Evolutionary conservation across 2,797 vertebrate genomes (phyloP).

Genomic region (Myotis pilosus): DNA sequence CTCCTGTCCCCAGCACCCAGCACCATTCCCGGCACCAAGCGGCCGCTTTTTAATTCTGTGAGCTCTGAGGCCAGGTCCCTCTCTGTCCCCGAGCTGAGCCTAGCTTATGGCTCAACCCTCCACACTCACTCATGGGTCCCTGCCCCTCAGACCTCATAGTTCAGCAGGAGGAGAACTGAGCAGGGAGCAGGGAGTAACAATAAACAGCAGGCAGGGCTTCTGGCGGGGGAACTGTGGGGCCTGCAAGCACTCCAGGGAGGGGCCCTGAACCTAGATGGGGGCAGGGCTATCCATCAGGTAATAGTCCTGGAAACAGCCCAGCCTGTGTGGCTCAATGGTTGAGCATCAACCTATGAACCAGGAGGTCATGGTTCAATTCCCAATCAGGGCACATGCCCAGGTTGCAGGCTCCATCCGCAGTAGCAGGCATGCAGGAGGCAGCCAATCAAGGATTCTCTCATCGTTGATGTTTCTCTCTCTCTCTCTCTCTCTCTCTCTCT

Average conservation of each 20-base stretch:
- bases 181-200: background rate
- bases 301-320: too few species aligned
- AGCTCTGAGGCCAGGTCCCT: background rate
- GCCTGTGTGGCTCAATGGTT: too few species aligned
- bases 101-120: accelerated
- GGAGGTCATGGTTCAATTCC: too few species aligned
- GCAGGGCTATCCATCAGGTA: background rate
- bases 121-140: accelerated
- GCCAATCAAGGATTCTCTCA: too few species aligned
- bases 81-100: background rate
- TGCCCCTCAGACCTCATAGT: accelerated
- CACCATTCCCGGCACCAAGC: accelerated
- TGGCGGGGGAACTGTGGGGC: accelerated
- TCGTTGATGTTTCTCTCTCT: too few species aligned
- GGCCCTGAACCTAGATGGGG: background rate
- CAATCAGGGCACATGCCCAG: too few species aligned
- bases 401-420: too few species aligned
- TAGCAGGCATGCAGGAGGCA: too few species aligned
- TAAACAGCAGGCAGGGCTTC: background rate
- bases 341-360: too few species aligned
- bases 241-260: background rate
- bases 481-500: too few species aligned
- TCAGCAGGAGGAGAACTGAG: accelerated
- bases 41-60: accelerated
- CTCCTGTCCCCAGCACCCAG: background rate